Conservation (phyloP, 30 jellyfish, hydroid and myxozoan species). For the Nemopilema nomurai region DNA sequence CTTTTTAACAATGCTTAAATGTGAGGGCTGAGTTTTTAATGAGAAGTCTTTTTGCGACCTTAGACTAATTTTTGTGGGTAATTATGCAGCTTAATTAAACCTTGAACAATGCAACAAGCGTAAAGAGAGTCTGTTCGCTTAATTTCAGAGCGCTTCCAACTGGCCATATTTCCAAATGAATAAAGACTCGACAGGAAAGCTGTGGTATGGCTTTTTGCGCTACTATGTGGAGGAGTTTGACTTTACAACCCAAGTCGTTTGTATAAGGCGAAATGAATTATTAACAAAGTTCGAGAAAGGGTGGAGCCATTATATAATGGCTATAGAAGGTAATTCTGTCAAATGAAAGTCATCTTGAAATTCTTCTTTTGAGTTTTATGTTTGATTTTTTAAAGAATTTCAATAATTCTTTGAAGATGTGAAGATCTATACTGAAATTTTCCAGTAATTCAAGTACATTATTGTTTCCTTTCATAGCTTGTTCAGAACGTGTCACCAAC, state of each 20-base stretch:
- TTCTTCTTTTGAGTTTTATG: background rate
- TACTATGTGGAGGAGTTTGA: conserved; percentile 76
- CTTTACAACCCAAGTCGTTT: conserved; percentile 48
- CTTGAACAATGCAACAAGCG: too few relatives aligned
- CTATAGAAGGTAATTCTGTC: conserved; percentile 83
- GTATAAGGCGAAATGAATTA: conserved; percentile 51
- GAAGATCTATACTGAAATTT: too few relatives aligned
- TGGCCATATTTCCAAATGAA: conserved; percentile 82
- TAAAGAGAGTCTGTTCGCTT: background rate
- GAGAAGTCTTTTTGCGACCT: background rate
- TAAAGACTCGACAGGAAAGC: conserved; percentile 64
- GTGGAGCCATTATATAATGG: conserved; percentile 77
- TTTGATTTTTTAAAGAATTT: too few relatives aligned
- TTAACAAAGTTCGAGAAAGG: conserved; percentile 76
- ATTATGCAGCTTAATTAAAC: too few relatives aligned
- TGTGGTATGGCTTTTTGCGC: conserved; percentile 81
- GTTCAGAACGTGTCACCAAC: too few relatives aligned
- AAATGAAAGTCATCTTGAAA: background rate
- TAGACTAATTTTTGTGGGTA: background rate
- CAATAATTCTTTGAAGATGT: too few relatives aligned
- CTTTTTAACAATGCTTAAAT: too few relatives aligned
- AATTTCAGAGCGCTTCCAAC: conserved; percentile 42
- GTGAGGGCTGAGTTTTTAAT: background rate
- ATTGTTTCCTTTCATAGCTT: too few relatives aligned
- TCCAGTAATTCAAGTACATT: too few relatives aligned